A percentile compares a stretch with the other conserved stretches of the same genome.
phyloP scores from a whole-genome alignment of 2,797 vertebrate genomes.

The Otolemur crassicaudatus region DNA sequence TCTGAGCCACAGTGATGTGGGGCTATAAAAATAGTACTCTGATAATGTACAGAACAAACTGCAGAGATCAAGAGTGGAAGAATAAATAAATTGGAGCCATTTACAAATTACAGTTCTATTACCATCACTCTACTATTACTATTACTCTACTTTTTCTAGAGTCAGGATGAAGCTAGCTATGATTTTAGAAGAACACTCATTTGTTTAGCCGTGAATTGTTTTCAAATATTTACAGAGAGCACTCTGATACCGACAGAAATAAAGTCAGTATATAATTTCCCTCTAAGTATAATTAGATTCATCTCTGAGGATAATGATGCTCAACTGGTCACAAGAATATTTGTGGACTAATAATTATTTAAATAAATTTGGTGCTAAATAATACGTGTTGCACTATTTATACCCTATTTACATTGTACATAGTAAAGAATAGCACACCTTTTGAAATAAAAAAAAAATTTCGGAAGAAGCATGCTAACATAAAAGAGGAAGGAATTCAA shows the following conservation, averaged over 20 bases:
- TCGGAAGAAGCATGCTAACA: not conserved
- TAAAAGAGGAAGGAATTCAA: not conserved
- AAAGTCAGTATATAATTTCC: conserved; percentile 26
- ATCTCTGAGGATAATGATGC: not conserved
- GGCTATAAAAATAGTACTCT: conserved; percentile 33
- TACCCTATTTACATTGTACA: not conserved
- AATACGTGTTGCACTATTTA: not conserved
- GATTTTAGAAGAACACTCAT: not conserved
- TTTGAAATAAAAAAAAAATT: conserved; percentile 23
- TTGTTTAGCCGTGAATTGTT: not conserved
- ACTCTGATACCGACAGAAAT: conserved; percentile 23
- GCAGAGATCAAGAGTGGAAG: not conserved
- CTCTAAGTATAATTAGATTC: not conserved
- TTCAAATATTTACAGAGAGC: conserved; percentile 49
- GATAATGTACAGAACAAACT: not conserved
- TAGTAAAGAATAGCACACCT: conserved; percentile 1
- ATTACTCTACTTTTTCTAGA: not conserved
- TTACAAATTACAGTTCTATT: conserved; percentile 3
- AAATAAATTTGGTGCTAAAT: conserved; percentile 40
- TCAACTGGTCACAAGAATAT: not conserved
- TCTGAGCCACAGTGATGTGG: conserved; percentile 5
- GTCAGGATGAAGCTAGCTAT: not conserved
- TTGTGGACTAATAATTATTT: conserved; percentile 44
- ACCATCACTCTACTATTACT: not conserved
- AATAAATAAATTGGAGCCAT: not conserved